A percentile compares a stretch with the other conserved stretches of the same genome.
Conservation (phyloP, 2,888 invertebrate species). For the Formica aserva region DNA sequence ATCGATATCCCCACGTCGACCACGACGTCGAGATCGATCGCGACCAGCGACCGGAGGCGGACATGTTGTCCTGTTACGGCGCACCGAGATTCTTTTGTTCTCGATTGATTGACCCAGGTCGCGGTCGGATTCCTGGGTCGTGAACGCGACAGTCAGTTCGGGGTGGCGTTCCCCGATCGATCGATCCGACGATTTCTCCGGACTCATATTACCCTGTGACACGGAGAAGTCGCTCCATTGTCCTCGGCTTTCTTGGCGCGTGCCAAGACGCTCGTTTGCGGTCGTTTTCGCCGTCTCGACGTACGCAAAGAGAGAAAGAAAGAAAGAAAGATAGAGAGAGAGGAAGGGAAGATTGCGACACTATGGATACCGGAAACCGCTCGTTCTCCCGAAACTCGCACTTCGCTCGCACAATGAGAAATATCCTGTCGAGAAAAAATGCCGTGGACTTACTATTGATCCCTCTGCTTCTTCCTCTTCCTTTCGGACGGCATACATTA, state of each 20-base stretch:
- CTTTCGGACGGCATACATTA: not conserved
- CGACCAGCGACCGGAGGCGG: conserved; percentile 35
- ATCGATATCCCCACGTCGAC: conserved; percentile 48
- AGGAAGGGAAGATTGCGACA: conserved; percentile 1
- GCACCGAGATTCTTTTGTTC: conserved; percentile 85
- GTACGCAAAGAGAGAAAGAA: not conserved
- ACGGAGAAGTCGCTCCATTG: conserved; percentile 85
- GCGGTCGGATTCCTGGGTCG: conserved; percentile 54
- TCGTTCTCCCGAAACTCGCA: not conserved
- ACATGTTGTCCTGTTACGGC: conserved; percentile 83
- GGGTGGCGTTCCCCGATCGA: conserved; percentile 60
- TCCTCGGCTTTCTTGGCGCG: conserved; percentile 84
- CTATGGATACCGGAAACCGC: not conserved
- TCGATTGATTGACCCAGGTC: conserved; percentile 73
- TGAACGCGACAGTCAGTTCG: conserved; percentile 54
- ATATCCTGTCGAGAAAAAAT: not conserved
- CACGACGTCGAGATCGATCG: conserved; percentile 61
- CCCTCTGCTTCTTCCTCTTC: not conserved
- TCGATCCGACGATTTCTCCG: conserved; percentile 76
- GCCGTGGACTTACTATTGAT: conserved; percentile 10
- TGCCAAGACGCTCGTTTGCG: conserved; percentile 75
- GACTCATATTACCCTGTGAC: conserved; percentile 85
- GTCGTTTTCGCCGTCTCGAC: not conserved
- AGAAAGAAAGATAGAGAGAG: not conserved
- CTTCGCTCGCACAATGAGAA: not conserved